These are phyloP conservation scores for Pachydiplax longipennis DNA, from an alignment of 2,888 invertebrate species.

Conservation along the genomic window DNA sequence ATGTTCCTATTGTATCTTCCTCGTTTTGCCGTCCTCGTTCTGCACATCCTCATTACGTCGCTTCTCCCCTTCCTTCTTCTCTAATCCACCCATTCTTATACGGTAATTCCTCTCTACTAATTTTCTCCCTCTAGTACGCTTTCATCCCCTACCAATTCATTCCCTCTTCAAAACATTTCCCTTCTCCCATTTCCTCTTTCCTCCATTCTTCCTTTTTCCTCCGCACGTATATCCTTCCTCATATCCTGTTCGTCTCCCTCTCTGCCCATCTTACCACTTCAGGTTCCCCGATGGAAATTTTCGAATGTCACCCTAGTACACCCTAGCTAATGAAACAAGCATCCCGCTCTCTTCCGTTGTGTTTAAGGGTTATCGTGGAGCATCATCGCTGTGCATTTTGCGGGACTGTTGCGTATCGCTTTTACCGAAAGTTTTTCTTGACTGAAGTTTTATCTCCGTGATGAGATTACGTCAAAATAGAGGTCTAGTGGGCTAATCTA, in stretches of 20 bases:
- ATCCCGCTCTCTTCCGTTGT: no score
- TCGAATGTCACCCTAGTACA: no score
- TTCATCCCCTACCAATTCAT: background rate
- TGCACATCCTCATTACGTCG: background rate
- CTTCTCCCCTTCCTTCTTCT: background rate
- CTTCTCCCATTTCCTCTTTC: background rate
- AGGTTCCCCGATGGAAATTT: background rate
- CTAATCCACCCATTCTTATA: background rate
- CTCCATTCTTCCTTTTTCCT: no score
- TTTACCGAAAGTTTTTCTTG: no score
- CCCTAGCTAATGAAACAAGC: no score
- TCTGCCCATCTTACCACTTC: background rate
- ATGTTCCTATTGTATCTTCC: background rate
- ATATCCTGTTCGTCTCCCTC: background rate
- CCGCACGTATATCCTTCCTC: background rate
- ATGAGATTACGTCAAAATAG: no score
- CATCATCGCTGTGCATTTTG: no score
- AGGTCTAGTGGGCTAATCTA: no score
- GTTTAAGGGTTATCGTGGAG: no score
- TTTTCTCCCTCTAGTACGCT: background rate
- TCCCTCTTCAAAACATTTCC: background rate
- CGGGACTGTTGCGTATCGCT: no score
- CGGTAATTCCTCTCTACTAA: background rate
- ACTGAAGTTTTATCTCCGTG: no score
- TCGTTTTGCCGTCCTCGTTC: background rate